Percentiles rank a stretch among this genome's conserved stretches.
These are phyloP conservation scores for Chaetura pelagica DNA, from an alignment of 2,113 vertebrate species.

Conservation along the genomic window DNA sequence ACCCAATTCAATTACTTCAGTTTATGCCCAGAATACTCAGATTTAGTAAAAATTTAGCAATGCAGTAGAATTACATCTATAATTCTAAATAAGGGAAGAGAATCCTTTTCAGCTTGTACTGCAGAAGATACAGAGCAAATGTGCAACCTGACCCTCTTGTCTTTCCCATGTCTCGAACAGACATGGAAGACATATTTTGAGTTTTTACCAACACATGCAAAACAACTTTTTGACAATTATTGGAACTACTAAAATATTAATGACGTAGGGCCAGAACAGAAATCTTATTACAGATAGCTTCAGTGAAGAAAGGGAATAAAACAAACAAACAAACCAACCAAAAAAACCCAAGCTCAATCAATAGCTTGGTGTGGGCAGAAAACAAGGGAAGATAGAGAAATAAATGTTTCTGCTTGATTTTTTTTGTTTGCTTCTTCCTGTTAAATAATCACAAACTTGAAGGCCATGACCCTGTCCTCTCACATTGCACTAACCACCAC, in stretches of 20 bases:
- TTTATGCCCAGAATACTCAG: background rate
- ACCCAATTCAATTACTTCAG: background rate
- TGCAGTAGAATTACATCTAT: background rate
- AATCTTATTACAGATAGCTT: background rate
- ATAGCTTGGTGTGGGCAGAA: background rate
- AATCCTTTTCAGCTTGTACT: background rate
- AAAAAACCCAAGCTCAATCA: background rate
- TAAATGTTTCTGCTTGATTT: rapidly evolving
- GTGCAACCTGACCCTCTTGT: background rate
- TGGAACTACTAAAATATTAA: background rate
- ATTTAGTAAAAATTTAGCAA: background rate
- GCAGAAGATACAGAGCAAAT: background rate
- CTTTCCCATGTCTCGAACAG: background rate
- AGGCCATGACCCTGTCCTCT: background rate
- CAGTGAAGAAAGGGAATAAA: background rate
- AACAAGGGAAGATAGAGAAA: background rate
- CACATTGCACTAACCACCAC: background rate
- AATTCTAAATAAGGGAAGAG: background rate
- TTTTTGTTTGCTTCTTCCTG: background rate
- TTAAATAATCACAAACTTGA: background rate
- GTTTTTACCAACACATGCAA: background rate
- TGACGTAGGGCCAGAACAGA: background rate
- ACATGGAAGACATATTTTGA: background rate
- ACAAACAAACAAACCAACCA: rapidly evolving
- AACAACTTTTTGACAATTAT: background rate